Base-by-base conservation (phyloP, 1,140 invertebrate species). In the Zaprionus kolodkinae region DNA sequence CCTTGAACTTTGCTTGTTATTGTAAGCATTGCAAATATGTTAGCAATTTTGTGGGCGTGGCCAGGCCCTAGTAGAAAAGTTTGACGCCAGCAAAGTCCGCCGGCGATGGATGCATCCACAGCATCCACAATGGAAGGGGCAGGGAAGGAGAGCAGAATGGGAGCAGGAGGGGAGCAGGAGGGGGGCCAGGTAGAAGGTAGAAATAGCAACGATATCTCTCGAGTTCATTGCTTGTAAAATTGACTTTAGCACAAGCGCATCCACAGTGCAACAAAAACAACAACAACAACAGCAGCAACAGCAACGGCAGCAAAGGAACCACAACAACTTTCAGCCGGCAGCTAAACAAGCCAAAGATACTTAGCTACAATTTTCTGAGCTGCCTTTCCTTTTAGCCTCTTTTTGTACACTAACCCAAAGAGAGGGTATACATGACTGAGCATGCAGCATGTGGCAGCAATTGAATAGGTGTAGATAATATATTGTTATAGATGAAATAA, bases 161-260 rank as follows among this genome's bases (percentile, higher is more conserved):
- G n/a, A n/a, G n/a, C n/a, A n/a, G n/a, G n/a, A n/a, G n/a, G n/a
- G n/a, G n/a, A n/a, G n/a, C n/a, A n/a, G n/a, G n/a, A n/a, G n/a
- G 27, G 10, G 10, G 11, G 33, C 43, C 6, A 57, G 27, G 25
- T 33, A 27, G 6, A 55, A 21, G 25, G 54, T 55, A 36, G 52
- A 63, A 75, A 73, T 83, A 57, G 70, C 57, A 67, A 54, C 61
- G 33, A 64, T 78, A 88, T 89, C 82, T 87, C 78, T 68, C 70
- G 65, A 89, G 80, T 89, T 88, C 85, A 89, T 88, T 88, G 85
- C 85, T 84, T 84, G 85, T 82, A 78, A 88, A 88, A 88, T 89
- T 88, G 84, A 89, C 85, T 89, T 80, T 72, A 76, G 84, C 74
- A 52, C 38, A 71, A 79, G 48, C 62, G 62, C 59, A 67, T 77